A percentile compares a stretch with the other conserved stretches of the same genome.
These are phyloP conservation scores for Tokudaia muenninki DNA, from an alignment of 2,797 vertebrate species.

Conservation along the genomic window DNA sequence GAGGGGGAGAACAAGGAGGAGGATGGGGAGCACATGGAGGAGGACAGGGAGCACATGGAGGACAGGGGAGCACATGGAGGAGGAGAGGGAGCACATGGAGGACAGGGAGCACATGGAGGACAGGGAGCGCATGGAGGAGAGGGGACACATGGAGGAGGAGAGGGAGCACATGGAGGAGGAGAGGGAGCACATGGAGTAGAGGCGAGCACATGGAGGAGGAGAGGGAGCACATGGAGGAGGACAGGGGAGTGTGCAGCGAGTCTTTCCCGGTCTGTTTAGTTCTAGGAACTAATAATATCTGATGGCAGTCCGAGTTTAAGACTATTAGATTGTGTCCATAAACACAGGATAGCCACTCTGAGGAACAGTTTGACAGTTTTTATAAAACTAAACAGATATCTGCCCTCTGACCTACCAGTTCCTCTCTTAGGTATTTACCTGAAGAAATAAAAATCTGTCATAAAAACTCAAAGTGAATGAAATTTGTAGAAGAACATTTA, in stretches of 20 bases:
- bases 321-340: not conserved
- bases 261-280: not conserved
- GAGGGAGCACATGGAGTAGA: too few relatives aligned
- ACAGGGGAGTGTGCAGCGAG: not conserved
- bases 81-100: not conserved
- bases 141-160: too few relatives aligned
- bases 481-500: not conserved
- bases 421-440: not conserved
- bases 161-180: too few relatives aligned
- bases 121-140: too few relatives aligned
- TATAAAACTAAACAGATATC: conserved; percentile 5
- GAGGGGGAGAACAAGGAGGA: not conserved
- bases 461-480: too few relatives aligned
- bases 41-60: too few relatives aligned
- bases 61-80: not conserved
- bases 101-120: not conserved
- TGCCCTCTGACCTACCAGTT: not conserved
- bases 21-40: too few relatives aligned
- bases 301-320: not conserved
- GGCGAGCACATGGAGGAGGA: not conserved
- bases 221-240: not conserved
- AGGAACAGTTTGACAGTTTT: not conserved
- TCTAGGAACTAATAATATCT: not conserved
- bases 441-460: conserved; percentile 15
- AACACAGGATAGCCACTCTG: not conserved